phyloP scores from a whole-genome alignment of 2,797 vertebrate species.

The Microctenopoma steveboyesi region DNA sequence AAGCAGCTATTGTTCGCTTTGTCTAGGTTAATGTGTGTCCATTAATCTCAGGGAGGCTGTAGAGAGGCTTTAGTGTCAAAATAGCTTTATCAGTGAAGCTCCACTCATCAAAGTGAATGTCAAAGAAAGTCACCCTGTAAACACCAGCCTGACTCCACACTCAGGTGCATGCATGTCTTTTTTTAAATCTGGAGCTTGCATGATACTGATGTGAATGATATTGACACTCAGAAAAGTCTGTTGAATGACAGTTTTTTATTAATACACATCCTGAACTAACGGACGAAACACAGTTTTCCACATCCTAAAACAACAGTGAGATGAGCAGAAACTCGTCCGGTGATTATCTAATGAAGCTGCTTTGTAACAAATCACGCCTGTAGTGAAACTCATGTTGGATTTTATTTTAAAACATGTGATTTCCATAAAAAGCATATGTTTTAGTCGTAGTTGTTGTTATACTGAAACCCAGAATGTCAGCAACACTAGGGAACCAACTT shows the following conservation, averaged over 20 bases:
- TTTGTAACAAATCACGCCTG: not conserved
- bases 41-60: constrained; percentile 13
- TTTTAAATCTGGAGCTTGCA: not conserved
- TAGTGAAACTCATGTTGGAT: not conserved
- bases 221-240: too few species aligned
- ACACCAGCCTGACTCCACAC: not conserved
- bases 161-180: not conserved
- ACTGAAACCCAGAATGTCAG: not conserved
- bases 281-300: too few species aligned
- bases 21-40: constrained; percentile 11
- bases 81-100: constrained; percentile 9
- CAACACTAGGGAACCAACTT: not conserved
- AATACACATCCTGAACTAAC: too few species aligned
- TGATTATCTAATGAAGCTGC: too few species aligned
- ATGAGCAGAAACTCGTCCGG: too few species aligned
- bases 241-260: not conserved
- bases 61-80: not conserved
- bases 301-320: too few species aligned
- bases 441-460: not conserved
- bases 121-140: constrained; percentile 12
- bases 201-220: too few species aligned
- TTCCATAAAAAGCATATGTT: not conserved
- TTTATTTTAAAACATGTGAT: too few species aligned
- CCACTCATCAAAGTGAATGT: constrained; percentile 25
- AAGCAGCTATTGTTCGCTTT: constrained; percentile 1